These are phyloP conservation scores for Akabosia matsudoensis DNA, from an alignment of 1,140 invertebrate genomes.

Conservation along the genomic window DNA sequence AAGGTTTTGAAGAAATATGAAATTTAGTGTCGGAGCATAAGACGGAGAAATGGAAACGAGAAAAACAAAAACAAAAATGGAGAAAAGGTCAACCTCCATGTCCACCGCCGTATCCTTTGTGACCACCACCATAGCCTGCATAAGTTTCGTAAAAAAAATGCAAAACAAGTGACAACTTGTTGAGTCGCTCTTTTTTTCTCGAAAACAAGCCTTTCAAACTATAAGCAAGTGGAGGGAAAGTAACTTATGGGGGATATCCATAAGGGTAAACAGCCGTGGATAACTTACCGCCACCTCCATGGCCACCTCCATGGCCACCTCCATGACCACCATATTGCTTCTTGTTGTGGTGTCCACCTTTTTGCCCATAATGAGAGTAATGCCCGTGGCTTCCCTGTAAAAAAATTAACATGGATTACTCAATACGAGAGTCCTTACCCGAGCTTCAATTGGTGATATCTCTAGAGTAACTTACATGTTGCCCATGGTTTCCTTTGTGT, in stretches of 20 bases:
- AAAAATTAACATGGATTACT: not conserved
- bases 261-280: too few relatives aligned
- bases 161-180: too few relatives aligned
- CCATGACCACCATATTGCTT: not conserved
- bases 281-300: constrained; percentile 32
- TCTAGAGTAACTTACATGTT: constrained; percentile 14
- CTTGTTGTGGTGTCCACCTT: constrained; percentile 38
- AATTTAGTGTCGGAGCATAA: not conserved
- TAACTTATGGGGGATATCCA: too few relatives aligned
- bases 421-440: too few relatives aligned
- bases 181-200: too few relatives aligned
- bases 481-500: constrained; percentile 35
- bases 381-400: constrained; percentile 33
- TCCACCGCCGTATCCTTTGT: constrained; percentile 26
- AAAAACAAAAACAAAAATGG: too few relatives aligned
- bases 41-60: not conserved
- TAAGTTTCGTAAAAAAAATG: too few relatives aligned
- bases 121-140: constrained; percentile 28
- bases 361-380: constrained; percentile 26
- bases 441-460: not conserved
- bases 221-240: too few relatives aligned
- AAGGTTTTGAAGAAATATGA: not conserved
- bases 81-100: constrained; percentile 29
- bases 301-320: constrained; percentile 20
- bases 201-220: too few relatives aligned